phyloP scores from a whole-genome alignment of 2,113 vertebrate genomes.

The Gyps fulvus region DNA sequence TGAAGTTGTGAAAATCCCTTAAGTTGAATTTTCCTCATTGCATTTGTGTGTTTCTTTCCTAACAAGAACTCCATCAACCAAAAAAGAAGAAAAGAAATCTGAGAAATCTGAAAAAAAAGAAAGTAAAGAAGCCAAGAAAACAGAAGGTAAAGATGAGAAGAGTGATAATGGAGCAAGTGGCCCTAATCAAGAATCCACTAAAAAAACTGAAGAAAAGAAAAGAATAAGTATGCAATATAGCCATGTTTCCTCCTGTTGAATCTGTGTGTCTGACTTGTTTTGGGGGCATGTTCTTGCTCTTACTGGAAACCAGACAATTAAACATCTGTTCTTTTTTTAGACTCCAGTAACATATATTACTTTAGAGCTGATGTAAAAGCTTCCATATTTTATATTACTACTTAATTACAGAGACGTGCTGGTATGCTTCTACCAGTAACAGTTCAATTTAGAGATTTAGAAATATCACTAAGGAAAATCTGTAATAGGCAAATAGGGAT shows the following conservation, averaged over 20 bases:
- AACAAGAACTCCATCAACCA: conserved; percentile 80
- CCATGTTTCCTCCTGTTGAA: neutral
- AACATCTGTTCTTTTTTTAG: neutral
- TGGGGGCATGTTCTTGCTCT: conserved; percentile 2
- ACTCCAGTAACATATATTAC: neutral
- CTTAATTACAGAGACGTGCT: neutral
- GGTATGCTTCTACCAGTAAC: neutral
- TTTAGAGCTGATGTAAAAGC: neutral
- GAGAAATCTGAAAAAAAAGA: conserved; percentile 91
- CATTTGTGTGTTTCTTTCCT: conserved; percentile 4
- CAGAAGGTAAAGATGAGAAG: conserved; percentile 84
- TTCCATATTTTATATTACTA: neutral
- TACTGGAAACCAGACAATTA: neutral
- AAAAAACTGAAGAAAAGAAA: conserved; percentile 90
- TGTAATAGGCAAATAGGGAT: neutral
- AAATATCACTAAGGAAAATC: neutral
- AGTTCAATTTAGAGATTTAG: neutral
- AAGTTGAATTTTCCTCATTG: conserved; percentile 3
- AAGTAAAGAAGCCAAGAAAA: conserved; percentile 87
- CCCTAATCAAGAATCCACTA: conserved; percentile 75
- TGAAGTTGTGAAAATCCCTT: neutral
- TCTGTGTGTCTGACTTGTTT: conserved; percentile 39
- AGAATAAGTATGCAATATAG: conserved; percentile 81
- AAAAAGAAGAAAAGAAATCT: conserved; percentile 95
- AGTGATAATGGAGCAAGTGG: conserved; percentile 77